Percentiles rank a stretch among this genome's conserved stretches.
Conservation (phyloP, 2,113 vertebrate species). For the Tetraodon nigroviridis region DNA sequence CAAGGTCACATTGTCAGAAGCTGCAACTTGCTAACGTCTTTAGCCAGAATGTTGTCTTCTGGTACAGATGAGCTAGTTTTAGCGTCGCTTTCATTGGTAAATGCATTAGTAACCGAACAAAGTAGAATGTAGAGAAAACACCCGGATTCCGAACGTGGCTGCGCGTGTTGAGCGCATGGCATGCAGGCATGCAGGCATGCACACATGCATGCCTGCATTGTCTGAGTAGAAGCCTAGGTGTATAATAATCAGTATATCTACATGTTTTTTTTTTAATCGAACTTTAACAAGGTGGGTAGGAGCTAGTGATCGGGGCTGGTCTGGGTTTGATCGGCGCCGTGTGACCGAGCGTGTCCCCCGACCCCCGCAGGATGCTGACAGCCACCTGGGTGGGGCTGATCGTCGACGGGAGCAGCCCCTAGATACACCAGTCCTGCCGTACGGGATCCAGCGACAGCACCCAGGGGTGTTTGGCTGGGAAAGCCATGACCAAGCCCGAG, state of each 20-base stretch:
- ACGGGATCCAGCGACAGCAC: constrained; percentile 6
- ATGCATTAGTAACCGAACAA: too few species aligned
- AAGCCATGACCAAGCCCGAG: constrained; percentile 70
- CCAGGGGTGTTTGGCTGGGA: not conserved
- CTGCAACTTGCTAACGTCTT: constrained; percentile 26
- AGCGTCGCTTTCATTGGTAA: too few species aligned
- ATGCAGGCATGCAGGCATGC: too few species aligned
- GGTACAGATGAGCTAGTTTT: not conserved
- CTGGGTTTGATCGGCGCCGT: not conserved
- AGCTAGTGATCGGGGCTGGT: constrained; percentile 44
- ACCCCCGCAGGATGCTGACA: constrained; percentile 56
- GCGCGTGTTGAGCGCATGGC: too few species aligned
- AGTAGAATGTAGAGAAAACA: too few species aligned
- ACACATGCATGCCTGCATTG: too few species aligned
- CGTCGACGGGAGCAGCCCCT: constrained; percentile 12
- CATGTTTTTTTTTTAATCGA: too few species aligned
- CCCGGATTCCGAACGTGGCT: too few species aligned
- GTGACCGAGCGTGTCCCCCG: constrained; percentile 26
- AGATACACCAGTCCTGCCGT: constrained; percentile 17
- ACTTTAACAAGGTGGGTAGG: not conserved
- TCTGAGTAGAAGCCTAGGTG: too few species aligned
- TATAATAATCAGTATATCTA: too few species aligned
- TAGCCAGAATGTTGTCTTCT: constrained; percentile 20
- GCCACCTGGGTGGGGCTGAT: constrained; percentile 55
- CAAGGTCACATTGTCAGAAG: constrained; percentile 24